Conservation (phyloP, 2,113 vertebrate genomes). For the Chaetops frenatus region DNA sequence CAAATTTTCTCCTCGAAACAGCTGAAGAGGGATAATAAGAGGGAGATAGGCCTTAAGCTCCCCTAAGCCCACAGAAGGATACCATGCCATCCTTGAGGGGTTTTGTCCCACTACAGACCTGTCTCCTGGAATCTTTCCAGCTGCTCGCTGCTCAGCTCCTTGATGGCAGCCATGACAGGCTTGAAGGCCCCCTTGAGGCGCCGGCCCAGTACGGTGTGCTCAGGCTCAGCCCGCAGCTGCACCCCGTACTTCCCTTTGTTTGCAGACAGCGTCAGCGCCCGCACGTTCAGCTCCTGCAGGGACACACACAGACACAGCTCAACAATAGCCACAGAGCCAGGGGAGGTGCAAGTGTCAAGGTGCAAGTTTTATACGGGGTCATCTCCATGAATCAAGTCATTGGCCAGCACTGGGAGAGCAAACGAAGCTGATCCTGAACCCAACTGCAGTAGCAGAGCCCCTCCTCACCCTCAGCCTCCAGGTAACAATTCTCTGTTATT, state of each 20-base stretch:
- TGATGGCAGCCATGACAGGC: constrained; percentile 81
- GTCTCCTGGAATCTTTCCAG: constrained; percentile 89
- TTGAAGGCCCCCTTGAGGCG: constrained; percentile 94
- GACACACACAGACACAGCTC: background rate
- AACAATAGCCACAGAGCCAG: fast-evolving
- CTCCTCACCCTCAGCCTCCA: background rate
- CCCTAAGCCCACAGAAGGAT: background rate
- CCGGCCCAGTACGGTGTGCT: constrained; percentile 96
- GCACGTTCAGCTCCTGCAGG: constrained; percentile 89
- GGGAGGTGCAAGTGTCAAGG: fast-evolving
- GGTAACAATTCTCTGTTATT: no score
- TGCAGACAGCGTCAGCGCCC: constrained; percentile 85
- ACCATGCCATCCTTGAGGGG: fast-evolving
- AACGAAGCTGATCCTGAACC: background rate
- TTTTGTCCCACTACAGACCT: constrained; percentile 58
- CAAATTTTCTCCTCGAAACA: background rate
- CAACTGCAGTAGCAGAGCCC: background rate
- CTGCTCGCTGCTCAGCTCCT: constrained; percentile 84
- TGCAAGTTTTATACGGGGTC: fast-evolving
- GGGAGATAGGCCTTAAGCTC: background rate
- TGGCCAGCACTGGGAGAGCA: background rate
- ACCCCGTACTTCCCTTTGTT: constrained; percentile 91
- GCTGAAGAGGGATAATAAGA: background rate
- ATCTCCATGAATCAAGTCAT: fast-evolving
- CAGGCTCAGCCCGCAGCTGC: constrained; percentile 87